phyloP scores from a whole-genome alignment of 2,888 invertebrate genomes.

The Epirrita christyi region DNA sequence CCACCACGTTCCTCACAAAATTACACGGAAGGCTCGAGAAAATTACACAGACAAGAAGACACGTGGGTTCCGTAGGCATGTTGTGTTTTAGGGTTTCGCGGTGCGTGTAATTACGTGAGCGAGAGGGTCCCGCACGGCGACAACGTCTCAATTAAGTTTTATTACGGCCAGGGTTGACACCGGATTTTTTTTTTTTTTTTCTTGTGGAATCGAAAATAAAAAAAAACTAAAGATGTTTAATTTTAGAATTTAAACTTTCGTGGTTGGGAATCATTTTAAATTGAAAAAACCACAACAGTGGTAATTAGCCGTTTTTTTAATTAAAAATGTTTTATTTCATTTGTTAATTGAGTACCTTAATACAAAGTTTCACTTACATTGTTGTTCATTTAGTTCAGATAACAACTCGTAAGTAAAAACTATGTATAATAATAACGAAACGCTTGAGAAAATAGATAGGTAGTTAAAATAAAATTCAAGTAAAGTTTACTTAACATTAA shows the following conservation, averaged over 20 bases:
- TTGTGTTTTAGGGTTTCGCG: slow-evolving; percentile 37
- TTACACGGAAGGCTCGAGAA: slow-evolving; percentile 15
- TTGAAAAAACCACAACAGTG: too few relatives aligned
- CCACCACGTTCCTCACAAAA: slow-evolving; percentile 10
- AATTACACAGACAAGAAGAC: slow-evolving; percentile 12
- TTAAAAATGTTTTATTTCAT: too few relatives aligned
- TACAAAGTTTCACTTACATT: too few relatives aligned
- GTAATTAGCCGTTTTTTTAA: too few relatives aligned
- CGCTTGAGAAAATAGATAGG: neutral
- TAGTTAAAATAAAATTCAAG: neutral
- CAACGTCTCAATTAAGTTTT: slow-evolving; percentile 54
- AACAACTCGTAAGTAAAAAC: too few relatives aligned
- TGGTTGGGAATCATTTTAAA: too few relatives aligned
- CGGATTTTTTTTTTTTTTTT: slow-evolving; percentile 12
- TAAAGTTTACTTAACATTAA: slow-evolving; percentile 5
- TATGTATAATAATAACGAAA: neutral
- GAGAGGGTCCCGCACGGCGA: slow-evolving; percentile 37
- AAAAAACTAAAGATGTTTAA: too few relatives aligned
- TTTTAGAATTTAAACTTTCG: too few relatives aligned
- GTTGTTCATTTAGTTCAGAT: neutral
- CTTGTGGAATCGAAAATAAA: too few relatives aligned
- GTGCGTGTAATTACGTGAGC: slow-evolving; percentile 41
- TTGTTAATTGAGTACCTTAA: too few relatives aligned
- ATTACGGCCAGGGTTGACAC: slow-evolving; percentile 39
- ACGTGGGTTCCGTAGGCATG: slow-evolving; percentile 15